Evolutionary conservation across 2,797 vertebrate species (phyloP), one percentile per base, ranked within the genome.

Genomic region (Hydrocynus forskahlii): DNA sequence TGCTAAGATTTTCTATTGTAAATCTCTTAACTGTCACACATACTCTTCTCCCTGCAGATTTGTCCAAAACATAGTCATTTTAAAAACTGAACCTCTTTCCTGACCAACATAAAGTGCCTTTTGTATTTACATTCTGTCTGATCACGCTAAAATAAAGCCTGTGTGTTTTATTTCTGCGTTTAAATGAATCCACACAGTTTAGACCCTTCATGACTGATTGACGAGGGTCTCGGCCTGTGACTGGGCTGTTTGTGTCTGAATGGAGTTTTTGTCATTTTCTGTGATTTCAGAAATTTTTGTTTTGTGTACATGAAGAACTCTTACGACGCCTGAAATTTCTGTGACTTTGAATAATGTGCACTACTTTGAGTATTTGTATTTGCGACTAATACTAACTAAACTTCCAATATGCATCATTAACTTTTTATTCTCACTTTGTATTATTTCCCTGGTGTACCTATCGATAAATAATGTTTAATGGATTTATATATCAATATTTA

Each of bases 91-190:
- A 45, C 6, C 2, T 45, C 84, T 88, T 81, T 90, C 84, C 87
- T 82, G 84, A 88, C 80, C 84, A 88, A 81, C 81, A 89, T 88
- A 76, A 93, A 94, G 94, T 95, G 93, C 94, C 93, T 88, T 93
- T 92, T 88, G 25, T 83, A 81, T 92, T 90, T 89, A 64, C 87
- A 83, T 54, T 75, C 2, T 57, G 19, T 59, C 17, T 23, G 23
- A 25, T 54, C 64, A 25, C 29, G 55, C 70, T 4, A 10, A 45
- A 45, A 10, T 45, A 45, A 45, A 45, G 43, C 10, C 43, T 23
- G 29, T 80, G 63, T 66, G 13, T 7, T 73, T 13, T 76, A n/a
- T 69, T 29, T 29, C 19, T 62, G 10, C 23, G 7, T 57, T 40
- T 52, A 6, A 40, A 35, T 1, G 5, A 29, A 29, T 29, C 29